These are phyloP conservation scores for Vulpes ferrilata DNA, from an alignment of 2,113 vertebrate species.

Conservation along the genomic window DNA sequence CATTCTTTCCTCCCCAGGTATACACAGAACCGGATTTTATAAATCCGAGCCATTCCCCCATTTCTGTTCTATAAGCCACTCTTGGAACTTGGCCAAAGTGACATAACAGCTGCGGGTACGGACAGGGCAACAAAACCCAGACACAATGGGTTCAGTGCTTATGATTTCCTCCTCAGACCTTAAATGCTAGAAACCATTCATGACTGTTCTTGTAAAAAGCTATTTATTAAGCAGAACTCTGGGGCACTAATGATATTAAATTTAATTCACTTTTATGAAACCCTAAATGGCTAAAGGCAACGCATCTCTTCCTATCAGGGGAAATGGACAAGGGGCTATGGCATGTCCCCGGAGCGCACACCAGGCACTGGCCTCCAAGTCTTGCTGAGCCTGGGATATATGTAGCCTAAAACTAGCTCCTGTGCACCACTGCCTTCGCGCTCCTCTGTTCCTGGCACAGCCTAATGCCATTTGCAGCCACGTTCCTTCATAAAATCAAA, in stretches of 20 bases:
- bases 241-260: background rate
- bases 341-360: too few species aligned
- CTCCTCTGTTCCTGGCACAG: background rate
- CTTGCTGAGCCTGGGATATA: background rate
- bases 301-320: background rate
- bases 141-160: background rate
- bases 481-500: constrained; percentile 25
- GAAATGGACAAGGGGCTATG: background rate
- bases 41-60: background rate
- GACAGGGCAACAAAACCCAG: background rate
- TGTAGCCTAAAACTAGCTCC: background rate
- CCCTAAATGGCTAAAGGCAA: background rate
- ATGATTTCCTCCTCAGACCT: background rate
- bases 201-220: background rate
- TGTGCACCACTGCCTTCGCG: too few species aligned
- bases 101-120: background rate
- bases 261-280: constrained; percentile 8
- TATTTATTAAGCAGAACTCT: background rate
- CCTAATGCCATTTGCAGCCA: background rate
- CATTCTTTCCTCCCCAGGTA: background rate
- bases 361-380: background rate
- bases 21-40: background rate
- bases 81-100: background rate
- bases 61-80: constrained; percentile 2
- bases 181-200: background rate